Percentiles rank a stretch among this genome's conserved stretches.
These are phyloP conservation scores for Agonum fuliginosum DNA, from an alignment of 2,888 invertebrate species.

Conservation along the genomic window DNA sequence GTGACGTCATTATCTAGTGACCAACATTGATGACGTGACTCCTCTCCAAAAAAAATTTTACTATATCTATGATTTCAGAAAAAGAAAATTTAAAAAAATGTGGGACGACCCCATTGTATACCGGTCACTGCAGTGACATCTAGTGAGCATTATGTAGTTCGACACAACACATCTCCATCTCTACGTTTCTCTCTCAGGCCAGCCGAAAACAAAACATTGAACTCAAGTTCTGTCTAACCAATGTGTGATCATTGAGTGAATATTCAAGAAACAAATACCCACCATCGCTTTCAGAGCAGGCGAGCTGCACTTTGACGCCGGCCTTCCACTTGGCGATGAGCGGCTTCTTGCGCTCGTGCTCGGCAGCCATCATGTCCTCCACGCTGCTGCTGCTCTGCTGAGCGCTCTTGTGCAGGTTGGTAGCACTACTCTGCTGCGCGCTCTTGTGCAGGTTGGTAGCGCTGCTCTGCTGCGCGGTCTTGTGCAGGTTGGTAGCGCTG, in stretches of 20 bases:
- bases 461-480: constrained; percentile 64
- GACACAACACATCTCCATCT: too few species aligned
- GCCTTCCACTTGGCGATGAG: constrained; percentile 83
- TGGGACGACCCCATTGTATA: too few species aligned
- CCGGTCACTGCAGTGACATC: too few species aligned
- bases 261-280: constrained; percentile 63
- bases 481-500: constrained; percentile 57
- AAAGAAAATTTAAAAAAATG: too few species aligned
- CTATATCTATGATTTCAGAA: too few species aligned
- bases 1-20: too few species aligned
- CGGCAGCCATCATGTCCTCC: constrained; percentile 60
- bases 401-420: neutral
- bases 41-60: too few species aligned
- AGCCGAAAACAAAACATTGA: too few species aligned
- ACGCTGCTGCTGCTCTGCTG: constrained; percentile 63
- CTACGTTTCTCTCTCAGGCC: too few species aligned
- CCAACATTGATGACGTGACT: too few species aligned
- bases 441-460: constrained; percentile 50
- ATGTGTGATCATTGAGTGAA: neutral
- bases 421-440: constrained; percentile 65
- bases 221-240: neutral
- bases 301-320: constrained; percentile 78
- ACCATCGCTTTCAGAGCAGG: constrained; percentile 81
- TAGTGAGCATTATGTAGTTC: too few species aligned
- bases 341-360: constrained; percentile 73